Conservation (phyloP, 1,140 invertebrate species). For the Drosophila leontia region DNA sequence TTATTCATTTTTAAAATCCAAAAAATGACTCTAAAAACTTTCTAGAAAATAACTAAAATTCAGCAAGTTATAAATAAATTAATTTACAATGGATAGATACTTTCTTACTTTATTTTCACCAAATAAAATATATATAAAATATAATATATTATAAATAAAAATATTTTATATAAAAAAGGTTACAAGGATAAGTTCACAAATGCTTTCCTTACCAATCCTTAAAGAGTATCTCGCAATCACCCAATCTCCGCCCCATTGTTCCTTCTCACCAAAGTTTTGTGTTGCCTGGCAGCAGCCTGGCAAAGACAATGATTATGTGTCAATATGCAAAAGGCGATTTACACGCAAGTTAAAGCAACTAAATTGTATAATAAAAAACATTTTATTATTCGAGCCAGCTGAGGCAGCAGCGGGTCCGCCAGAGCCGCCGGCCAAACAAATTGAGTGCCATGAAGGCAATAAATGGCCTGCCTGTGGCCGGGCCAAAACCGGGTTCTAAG, state of each 20-base stretch:
- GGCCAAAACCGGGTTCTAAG: slow-evolving; percentile 70
- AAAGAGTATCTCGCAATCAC: slow-evolving; percentile 18
- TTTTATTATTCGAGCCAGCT: slow-evolving; percentile 76
- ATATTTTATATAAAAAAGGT: no score
- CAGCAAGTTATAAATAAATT: background rate
- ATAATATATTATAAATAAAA: no score
- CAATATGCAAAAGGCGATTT: slow-evolving; percentile 83
- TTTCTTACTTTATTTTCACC: no score
- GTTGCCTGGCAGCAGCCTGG: slow-evolving; percentile 27
- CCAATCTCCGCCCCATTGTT: slow-evolving; percentile 8
- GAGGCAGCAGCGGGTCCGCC: slow-evolving; percentile 35
- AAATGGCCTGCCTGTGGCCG: slow-evolving; percentile 62
- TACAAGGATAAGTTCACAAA: background rate
- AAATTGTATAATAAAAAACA: slow-evolving; percentile 83
- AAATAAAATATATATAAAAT: background rate
- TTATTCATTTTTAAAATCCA: background rate
- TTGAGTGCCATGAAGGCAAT: slow-evolving; percentile 83
- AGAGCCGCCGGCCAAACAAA: slow-evolving; percentile 77
- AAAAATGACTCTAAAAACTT: background rate
- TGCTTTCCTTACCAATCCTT: no score
- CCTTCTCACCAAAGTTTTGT: slow-evolving; percentile 39
- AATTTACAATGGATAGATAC: no score
- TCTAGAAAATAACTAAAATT: background rate
- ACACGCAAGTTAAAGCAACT: slow-evolving; percentile 82
- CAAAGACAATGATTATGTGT: slow-evolving; percentile 81